phyloP scores from a whole-genome alignment of 2,888 invertebrate genomes.

The Amphimallon solstitiale region DNA sequence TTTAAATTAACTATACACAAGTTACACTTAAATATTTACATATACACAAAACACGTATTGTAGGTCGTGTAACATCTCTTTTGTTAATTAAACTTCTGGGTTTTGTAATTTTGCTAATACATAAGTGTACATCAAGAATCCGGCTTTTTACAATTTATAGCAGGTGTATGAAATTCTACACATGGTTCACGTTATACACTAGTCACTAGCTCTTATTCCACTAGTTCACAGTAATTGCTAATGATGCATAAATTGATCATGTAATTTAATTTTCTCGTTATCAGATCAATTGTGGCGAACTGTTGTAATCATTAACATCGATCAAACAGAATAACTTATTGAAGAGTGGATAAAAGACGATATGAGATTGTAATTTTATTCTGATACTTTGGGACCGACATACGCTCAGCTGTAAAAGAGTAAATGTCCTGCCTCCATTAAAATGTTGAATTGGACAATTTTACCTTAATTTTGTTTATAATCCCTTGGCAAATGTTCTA shows the following conservation, averaged over 20 bases:
- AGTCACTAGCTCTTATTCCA: neutral
- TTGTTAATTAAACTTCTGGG: neutral
- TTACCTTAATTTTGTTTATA: neutral
- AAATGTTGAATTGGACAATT: conserved; percentile 4
- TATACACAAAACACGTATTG: no score
- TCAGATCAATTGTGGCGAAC: conserved; percentile 25
- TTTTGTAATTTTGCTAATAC: conserved; percentile 4
- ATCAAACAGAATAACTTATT: conserved; percentile 25
- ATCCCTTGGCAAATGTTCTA: neutral
- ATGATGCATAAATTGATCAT: conserved; percentile 36
- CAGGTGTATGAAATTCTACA: conserved; percentile 36
- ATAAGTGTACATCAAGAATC: neutral
- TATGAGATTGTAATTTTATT: conserved; percentile 13
- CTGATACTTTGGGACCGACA: neutral
- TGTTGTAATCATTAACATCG: conserved; percentile 13
- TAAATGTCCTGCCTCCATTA: conserved; percentile 13
- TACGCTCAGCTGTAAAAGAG: conserved; percentile 3
- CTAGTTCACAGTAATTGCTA: conserved; percentile 29
- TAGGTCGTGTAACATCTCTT: neutral
- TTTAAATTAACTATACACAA: no score
- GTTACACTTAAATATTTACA: no score
- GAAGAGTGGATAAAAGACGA: neutral
- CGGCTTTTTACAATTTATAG: conserved; percentile 22
- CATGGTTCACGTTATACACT: neutral
- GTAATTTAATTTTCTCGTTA: conserved; percentile 35